These are phyloP conservation scores for Ligdia adustata DNA, from an alignment of 2,888 invertebrate genomes.

Conservation along the genomic window DNA sequence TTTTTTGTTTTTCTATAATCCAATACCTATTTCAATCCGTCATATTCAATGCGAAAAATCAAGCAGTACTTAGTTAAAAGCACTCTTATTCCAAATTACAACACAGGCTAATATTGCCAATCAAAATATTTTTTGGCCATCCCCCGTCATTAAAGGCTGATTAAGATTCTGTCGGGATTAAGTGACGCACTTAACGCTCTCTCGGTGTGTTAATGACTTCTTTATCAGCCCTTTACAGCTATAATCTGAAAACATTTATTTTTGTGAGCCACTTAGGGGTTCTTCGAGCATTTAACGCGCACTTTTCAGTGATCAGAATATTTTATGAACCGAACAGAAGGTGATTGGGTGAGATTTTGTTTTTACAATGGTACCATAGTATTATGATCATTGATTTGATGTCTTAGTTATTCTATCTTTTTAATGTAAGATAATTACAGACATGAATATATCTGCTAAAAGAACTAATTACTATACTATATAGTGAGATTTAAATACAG, in stretches of 20 bases:
- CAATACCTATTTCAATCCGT: no score
- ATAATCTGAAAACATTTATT: conserved; percentile 34
- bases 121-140: conserved; percentile 39
- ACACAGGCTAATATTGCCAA: conserved; percentile 21
- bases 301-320: conserved; percentile 16
- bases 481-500: no score
- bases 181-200: conserved; percentile 56
- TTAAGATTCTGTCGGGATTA: conserved; percentile 66
- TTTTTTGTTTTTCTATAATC: not conserved
- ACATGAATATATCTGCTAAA: no score
- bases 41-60: no score
- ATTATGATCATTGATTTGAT: no score
- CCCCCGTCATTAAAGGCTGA: conserved; percentile 56
- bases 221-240: conserved; percentile 46
- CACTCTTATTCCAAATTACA: conserved; percentile 16
- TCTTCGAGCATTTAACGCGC: conserved; percentile 22
- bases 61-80: no score
- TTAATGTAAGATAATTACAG: no score
- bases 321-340: conserved; percentile 18
- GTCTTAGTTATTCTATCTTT: no score
- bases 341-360: conserved; percentile 12
- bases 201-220: conserved; percentile 60
- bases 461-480: no score
- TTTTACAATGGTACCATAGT: no score
- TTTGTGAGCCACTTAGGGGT: conserved; percentile 28